phyloP scores from a whole-genome alignment of 2,113 vertebrate species.

The Corythoichthys haematopterus region DNA sequence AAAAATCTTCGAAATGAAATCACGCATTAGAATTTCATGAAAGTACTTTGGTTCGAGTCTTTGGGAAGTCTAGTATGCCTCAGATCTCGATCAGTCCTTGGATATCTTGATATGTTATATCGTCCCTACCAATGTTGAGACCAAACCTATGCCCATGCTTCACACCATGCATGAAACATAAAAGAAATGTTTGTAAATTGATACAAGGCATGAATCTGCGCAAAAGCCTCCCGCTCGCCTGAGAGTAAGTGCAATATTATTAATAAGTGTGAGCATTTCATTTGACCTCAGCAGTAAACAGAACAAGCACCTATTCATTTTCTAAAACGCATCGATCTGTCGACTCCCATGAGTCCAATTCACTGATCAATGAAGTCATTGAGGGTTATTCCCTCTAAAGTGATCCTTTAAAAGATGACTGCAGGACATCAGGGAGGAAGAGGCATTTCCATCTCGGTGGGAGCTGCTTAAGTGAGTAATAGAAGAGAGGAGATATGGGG shows the following conservation, averaged over 20 bases:
- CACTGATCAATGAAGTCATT: slow-evolving; percentile 37
- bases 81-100: too few species aligned
- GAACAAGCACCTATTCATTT: slow-evolving; percentile 35
- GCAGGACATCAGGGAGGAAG: slow-evolving; percentile 32
- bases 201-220: not conserved
- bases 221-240: not conserved
- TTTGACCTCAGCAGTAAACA: slow-evolving; percentile 18
- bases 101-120: too few species aligned
- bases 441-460: slow-evolving; percentile 44
- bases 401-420: slow-evolving; percentile 51
- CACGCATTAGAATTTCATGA: too few species aligned
- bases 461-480: slow-evolving; percentile 48
- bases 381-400: slow-evolving; percentile 49
- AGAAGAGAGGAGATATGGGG: slow-evolving; percentile 2
- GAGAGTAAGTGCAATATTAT: not conserved
- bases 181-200: not conserved
- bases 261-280: not conserved
- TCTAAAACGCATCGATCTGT: slow-evolving; percentile 37
- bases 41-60: too few species aligned
- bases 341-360: slow-evolving; percentile 18
- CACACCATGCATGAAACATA: not conserved
- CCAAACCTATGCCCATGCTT: too few species aligned
- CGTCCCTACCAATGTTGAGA: too few species aligned
- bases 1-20: too few species aligned
- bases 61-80: too few species aligned